phyloP scores from a whole-genome alignment of 2,113 vertebrate species.

The Channa maculata region DNA sequence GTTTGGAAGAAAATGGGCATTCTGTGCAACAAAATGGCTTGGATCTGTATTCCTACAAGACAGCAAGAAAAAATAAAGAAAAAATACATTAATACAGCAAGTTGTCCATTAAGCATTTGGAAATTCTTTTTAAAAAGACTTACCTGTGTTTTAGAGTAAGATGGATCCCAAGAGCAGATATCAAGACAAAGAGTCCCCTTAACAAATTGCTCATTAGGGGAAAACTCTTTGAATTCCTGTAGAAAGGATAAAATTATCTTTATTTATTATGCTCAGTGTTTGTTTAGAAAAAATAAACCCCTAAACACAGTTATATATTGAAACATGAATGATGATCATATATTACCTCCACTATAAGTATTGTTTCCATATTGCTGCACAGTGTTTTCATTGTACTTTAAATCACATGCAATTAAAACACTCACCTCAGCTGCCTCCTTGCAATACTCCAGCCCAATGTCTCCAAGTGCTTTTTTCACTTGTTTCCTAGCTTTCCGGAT shows the following conservation, averaged over 20 bases:
- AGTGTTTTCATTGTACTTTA: too few species aligned
- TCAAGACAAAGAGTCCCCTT: constrained; percentile 93
- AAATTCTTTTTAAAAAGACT: background rate
- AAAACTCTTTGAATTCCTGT: constrained; percentile 97
- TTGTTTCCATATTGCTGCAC: background rate
- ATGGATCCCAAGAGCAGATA: constrained; percentile 95
- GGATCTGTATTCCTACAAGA: constrained; percentile 91
- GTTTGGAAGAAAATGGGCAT: constrained; percentile 96
- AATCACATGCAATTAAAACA: background rate
- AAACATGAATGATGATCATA: background rate
- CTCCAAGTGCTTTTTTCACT: constrained; percentile 95
- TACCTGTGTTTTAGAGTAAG: constrained; percentile 97
- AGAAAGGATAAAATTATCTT: constrained; percentile 19
- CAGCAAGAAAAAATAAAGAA: constrained; percentile 6
- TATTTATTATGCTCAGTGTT: background rate
- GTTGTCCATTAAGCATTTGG: background rate
- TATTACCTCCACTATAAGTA: background rate
- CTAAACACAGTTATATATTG: background rate
- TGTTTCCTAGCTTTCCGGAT: constrained; percentile 98
- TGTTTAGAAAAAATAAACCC: background rate
- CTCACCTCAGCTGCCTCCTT: constrained; percentile 97
- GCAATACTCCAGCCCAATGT: constrained; percentile 98
- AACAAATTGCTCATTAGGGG: constrained; percentile 94
- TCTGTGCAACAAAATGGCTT: constrained; percentile 99
- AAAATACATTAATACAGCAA: background rate